phyloP scores from a whole-genome alignment of 2,888 invertebrate species.

The Argynnis bischoffii region DNA sequence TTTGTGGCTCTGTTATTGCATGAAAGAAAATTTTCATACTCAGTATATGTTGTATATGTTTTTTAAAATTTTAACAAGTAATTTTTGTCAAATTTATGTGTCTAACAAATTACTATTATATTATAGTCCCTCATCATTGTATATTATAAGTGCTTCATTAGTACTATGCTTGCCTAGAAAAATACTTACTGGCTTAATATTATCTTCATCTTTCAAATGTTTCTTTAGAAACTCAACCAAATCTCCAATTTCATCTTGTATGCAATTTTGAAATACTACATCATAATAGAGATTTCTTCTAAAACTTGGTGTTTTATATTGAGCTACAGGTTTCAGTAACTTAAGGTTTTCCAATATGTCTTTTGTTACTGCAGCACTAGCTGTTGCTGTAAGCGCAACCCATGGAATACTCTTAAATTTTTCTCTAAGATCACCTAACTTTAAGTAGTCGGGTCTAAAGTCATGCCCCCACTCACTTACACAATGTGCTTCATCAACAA shows the following conservation, averaged over 20 bases:
- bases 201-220: slow-evolving; percentile 83
- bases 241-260: slow-evolving; percentile 91
- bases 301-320: slow-evolving; percentile 94
- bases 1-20: no score
- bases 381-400: slow-evolving; percentile 98
- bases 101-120: no score
- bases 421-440: slow-evolving; percentile 85
- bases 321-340: slow-evolving; percentile 84
- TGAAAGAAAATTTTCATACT: no score
- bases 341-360: slow-evolving; percentile 91
- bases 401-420: slow-evolving; percentile 88
- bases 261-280: slow-evolving; percentile 92
- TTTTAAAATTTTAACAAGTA: no score
- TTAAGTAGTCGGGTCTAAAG: slow-evolving; percentile 96
- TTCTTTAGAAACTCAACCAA: slow-evolving; percentile 88
- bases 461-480: slow-evolving; percentile 99
- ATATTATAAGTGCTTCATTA: no score
- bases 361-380: slow-evolving; percentile 88
- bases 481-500: slow-evolving; percentile 99
- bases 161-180: no score
- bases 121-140: no score
- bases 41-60: no score
- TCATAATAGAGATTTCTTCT: slow-evolving; percentile 97
- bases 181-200: slow-evolving; percentile 71
- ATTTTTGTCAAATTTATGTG: no score